Percentiles rank a stretch among this genome's conserved stretches.
Evolutionary conservation across 2,797 vertebrate species (phyloP).

Genomic region (Gymnothorax javanicus): DNA sequence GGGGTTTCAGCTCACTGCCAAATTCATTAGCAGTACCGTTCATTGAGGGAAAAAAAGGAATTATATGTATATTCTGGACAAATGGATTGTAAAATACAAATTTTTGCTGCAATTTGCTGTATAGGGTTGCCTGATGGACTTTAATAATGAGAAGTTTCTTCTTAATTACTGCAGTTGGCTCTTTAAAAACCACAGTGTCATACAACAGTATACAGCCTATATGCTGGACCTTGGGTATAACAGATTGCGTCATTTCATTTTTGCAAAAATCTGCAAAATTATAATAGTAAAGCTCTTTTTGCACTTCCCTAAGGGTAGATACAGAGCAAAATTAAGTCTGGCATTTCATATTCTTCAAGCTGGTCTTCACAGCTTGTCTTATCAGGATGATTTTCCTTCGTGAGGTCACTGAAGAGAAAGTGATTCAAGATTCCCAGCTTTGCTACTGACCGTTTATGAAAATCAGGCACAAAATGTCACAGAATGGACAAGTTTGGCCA

Average conservation of each 20-base stretch:
- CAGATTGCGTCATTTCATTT: not conserved
- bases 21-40: conserved; percentile 1
- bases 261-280: not conserved
- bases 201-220: not conserved
- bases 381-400: not conserved
- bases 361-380: not conserved
- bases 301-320: not conserved
- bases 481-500: not conserved
- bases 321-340: not conserved
- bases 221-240: not conserved
- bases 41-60: not conserved
- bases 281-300: not conserved
- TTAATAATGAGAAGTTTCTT: not conserved
- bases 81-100: not conserved
- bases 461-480: not conserved
- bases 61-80: not conserved
- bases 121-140: not conserved
- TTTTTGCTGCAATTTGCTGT: not conserved
- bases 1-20: conserved; percentile 6
- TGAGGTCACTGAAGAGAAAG: not conserved
- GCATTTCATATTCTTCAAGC: not conserved
- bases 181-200: not conserved
- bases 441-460: not conserved
- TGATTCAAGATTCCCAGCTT: not conserved
- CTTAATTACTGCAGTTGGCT: not conserved